These are phyloP conservation scores for Esox masquinongy DNA, from an alignment of 2,797 vertebrate genomes.

Conservation along the genomic window DNA sequence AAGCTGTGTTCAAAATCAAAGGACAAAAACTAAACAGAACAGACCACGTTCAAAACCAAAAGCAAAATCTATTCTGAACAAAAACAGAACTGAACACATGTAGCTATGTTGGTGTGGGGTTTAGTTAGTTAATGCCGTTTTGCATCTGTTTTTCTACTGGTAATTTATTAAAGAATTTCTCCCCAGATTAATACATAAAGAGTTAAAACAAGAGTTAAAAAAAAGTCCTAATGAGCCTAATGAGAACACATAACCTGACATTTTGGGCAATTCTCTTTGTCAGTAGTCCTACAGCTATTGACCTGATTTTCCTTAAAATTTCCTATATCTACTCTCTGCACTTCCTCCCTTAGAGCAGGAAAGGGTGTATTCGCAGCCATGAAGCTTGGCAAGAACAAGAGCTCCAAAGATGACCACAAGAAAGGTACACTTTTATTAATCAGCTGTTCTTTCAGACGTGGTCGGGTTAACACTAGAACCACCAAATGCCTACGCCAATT, in stretches of 20 bases:
- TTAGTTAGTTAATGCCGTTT: neutral
- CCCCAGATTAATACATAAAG: neutral
- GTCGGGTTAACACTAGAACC: too few relatives aligned
- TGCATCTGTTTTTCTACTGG: neutral
- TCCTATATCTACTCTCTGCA: neutral
- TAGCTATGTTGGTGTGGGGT: constrained; percentile 25
- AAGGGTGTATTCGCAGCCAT: constrained; percentile 95
- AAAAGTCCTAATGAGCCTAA: neutral
- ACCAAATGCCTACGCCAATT: too few relatives aligned
- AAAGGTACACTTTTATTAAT: constrained; percentile 70
- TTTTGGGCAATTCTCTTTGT: neutral
- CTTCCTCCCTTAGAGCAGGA: constrained; percentile 78
- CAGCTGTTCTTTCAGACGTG: neutral
- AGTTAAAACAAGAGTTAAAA: neutral
- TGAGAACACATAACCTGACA: neutral
- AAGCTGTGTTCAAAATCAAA: too few relatives aligned
- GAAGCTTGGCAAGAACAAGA: constrained; percentile 91
- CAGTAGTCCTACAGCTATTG: neutral
- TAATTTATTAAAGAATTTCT: neutral
- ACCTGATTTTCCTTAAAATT: neutral
- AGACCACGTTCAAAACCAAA: too few relatives aligned
- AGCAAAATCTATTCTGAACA: too few relatives aligned
- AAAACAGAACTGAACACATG: too few relatives aligned
- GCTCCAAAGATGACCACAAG: constrained; percentile 84
- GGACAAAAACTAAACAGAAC: too few relatives aligned